These are phyloP conservation scores for Theristicus caerulescens DNA, from an alignment of 2,113 vertebrate genomes.

Conservation along the genomic window DNA sequence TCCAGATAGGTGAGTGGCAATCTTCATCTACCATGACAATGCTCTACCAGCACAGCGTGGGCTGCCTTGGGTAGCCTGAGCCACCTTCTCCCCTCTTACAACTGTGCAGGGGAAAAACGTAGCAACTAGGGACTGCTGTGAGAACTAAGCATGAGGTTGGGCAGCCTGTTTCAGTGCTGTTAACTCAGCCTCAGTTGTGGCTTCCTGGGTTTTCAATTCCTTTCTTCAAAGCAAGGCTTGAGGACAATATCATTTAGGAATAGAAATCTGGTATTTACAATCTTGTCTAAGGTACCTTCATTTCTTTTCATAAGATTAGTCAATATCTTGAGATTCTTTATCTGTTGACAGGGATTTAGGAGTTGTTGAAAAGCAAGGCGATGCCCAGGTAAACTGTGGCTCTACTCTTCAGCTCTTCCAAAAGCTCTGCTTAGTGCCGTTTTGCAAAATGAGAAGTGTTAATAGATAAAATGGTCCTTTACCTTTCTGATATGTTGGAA, in stretches of 20 bases:
- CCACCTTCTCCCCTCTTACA: background rate
- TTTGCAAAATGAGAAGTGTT: background rate
- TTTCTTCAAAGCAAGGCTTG: background rate
- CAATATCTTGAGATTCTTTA: background rate
- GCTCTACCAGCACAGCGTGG: background rate
- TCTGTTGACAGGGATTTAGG: background rate
- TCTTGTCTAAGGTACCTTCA: background rate
- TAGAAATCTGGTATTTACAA: background rate
- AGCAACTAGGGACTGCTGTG: background rate
- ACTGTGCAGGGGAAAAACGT: rapidly evolving
- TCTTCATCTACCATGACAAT: background rate
- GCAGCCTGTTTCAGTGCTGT: background rate
- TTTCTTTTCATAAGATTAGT: background rate
- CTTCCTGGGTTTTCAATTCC: background rate
- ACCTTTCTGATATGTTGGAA: background rate
- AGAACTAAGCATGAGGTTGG: background rate
- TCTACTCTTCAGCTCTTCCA: background rate
- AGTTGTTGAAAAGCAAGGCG: background rate
- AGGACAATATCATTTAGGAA: background rate
- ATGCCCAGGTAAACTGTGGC: background rate
- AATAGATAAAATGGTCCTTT: background rate
- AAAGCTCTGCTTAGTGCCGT: background rate
- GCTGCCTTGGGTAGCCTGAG: background rate
- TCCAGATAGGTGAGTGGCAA: background rate
- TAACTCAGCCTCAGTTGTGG: background rate